Conservation (phyloP, 2,797 vertebrate species). For the Manis crassicaudata region DNA sequence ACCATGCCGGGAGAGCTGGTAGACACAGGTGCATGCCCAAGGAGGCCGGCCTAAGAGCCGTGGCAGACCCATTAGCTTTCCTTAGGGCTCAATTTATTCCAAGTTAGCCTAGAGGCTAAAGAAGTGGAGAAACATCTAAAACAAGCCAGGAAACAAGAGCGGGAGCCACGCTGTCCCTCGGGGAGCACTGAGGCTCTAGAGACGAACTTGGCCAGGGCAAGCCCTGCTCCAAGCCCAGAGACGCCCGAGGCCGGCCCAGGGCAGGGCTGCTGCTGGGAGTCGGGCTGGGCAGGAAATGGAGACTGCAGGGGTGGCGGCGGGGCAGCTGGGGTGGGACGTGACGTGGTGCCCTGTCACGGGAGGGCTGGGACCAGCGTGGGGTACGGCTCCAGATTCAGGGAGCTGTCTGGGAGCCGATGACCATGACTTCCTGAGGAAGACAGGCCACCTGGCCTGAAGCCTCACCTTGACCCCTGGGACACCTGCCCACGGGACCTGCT, state of each 20-base stretch:
- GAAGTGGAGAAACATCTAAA: neutral
- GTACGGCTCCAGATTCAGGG: neutral
- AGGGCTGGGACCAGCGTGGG: neutral
- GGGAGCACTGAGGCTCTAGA: neutral
- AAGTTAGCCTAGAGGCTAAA: neutral
- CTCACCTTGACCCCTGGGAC: neutral
- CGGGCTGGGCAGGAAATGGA: slow-evolving; percentile 32
- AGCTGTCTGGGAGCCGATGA: neutral
- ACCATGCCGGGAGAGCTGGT: slow-evolving; percentile 84
- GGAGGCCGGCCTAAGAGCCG: neutral
- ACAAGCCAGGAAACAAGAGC: neutral
- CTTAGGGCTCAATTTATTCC: neutral
- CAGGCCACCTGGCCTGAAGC: neutral
- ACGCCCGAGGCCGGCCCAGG: slow-evolving; percentile 60
- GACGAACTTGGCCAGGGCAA: neutral
- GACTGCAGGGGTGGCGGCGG: neutral
- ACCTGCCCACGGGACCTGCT: neutral
- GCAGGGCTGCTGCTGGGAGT: slow-evolving; percentile 58
- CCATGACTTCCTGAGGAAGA: neutral
- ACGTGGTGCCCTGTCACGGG: neutral
- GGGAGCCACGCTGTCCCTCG: neutral
- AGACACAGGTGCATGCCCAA: slow-evolving; percentile 76
- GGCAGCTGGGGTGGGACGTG: neutral
- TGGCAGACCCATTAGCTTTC: neutral
- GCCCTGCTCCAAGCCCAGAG: slow-evolving; percentile 49